Evolutionary conservation across 2,888 invertebrate species (phyloP).

Genomic region (Brachynemurus nebulosus): DNA sequence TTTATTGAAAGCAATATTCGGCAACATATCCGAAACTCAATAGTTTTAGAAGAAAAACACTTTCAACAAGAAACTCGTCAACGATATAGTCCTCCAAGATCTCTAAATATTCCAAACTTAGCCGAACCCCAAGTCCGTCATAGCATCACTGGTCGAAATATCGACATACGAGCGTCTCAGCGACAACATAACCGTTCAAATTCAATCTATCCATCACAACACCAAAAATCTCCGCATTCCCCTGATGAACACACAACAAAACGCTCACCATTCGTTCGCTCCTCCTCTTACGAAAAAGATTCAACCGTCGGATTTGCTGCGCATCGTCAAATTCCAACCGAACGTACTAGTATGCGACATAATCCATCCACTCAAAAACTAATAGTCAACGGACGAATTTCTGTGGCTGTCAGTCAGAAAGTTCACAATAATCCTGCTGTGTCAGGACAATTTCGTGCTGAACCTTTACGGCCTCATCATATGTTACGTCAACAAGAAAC

Average conservation of each 20-base stretch:
- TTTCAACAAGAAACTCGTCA: neutral
- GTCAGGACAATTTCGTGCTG: constrained; percentile 27
- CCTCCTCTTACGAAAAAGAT: constrained; percentile 16
- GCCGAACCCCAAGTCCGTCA: constrained; percentile 4
- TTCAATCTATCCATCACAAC: constrained; percentile 12
- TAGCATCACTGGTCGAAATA: constrained; percentile 9
- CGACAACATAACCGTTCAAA: constrained; percentile 14
- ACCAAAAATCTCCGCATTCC: constrained; percentile 12
- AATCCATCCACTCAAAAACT: constrained; percentile 34
- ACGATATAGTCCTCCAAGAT: constrained; percentile 5
- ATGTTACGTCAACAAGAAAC: constrained; percentile 3
- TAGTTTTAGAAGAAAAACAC: neutral
- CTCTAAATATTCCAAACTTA: neutral
- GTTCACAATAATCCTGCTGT: constrained; percentile 22
- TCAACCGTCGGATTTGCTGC: constrained; percentile 5
- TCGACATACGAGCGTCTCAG: constrained; percentile 14
- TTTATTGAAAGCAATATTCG: neutral
- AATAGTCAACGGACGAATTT: constrained; percentile 32
- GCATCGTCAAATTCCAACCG: constrained; percentile 24
- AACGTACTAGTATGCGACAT: constrained; percentile 34
- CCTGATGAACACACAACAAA: neutral
- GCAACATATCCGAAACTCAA: too few species aligned
- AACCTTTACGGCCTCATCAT: constrained; percentile 26
- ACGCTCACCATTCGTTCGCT: constrained; percentile 17
- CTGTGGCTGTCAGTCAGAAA: constrained; percentile 29